Base-by-base conservation (phyloP, 2,113 vertebrate species). In the Galbula dea region DNA sequence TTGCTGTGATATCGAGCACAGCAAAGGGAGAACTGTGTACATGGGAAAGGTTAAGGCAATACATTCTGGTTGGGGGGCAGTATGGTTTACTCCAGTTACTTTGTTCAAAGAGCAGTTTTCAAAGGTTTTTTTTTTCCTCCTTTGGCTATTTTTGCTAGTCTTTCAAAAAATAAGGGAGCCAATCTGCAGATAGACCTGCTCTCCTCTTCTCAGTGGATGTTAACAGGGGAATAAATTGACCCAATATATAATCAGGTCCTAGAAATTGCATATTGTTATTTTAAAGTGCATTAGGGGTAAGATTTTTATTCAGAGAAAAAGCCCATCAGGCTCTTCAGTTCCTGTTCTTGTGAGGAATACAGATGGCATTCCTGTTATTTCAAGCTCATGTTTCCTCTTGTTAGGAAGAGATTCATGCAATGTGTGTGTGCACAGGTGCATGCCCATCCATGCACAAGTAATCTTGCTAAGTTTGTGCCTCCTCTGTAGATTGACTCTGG, bases 401-500 rank as follows among this genome's bases (percentile, higher is more conserved):
- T 58, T 48, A 41, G 59, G 63, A 78, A 52, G 67, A 59, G 61
- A 16, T 54, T 48, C 1, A 3, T 23, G 69, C 34, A 10, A 1
- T 0, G 0, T 8, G 23, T 20, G 23, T 23, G 17, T 24, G 17
- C 27, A 2, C 0, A 1, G 26, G 51, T 37, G 37, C 11, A 0
- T 15, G 14, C 30, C 11, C n/a, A 8, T 18, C 48, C 2, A 0
- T 0, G 1, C 1, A 0, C 29, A 2, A 1, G 0, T 57, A 15
- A 7, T 63, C 62, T 39, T 19, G 68, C 68, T 89, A 8, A 80
- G 61, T 18, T 39, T 81, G 36, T 90, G 36, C 39, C 69, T 95
- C 54, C 66, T 68, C 93, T 88, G 65, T 82, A 99, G 99, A 98
- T 99, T 27, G 99, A 99, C 26, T 99, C 99, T 23, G 99, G 99